Percentiles rank a stretch among this genome's conserved stretches.
These are phyloP conservation scores for Macroglossus sobrinus DNA, from an alignment of 2,113 vertebrate species.

Conservation along the genomic window DNA sequence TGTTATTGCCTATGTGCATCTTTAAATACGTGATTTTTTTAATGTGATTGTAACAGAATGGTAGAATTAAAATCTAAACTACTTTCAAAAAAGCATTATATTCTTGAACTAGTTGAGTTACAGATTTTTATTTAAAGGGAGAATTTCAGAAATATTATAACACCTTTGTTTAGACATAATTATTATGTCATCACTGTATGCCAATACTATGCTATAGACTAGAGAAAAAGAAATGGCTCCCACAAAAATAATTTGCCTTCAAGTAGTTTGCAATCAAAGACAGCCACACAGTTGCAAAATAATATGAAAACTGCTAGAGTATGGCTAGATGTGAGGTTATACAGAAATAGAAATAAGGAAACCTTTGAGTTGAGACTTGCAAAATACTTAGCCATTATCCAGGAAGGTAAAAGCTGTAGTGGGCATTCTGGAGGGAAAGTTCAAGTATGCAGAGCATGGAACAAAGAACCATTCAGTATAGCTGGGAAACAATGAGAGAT, in stretches of 20 bases:
- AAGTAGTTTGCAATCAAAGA: background rate
- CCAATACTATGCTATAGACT: background rate
- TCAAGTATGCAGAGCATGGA: background rate
- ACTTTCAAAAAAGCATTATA: background rate
- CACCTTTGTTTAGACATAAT: background rate
- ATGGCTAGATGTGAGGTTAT: background rate
- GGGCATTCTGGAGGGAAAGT: background rate
- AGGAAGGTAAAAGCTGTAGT: background rate
- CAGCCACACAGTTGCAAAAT: background rate
- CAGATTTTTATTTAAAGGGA: background rate
- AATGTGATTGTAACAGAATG: background rate
- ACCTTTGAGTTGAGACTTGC: background rate
- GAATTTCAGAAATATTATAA: background rate
- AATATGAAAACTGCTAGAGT: background rate
- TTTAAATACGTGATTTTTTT: constrained; percentile 18
- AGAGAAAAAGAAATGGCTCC: background rate
- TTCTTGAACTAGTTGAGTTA: background rate
- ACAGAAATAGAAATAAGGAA: background rate
- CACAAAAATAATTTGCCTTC: background rate
- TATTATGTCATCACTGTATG: background rate
- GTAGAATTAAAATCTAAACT: constrained; percentile 5
- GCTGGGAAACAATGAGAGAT: background rate
- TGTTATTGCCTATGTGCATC: background rate
- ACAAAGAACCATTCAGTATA: background rate
- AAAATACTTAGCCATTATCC: background rate